phyloP scores from a whole-genome alignment of 1,140 invertebrate genomes.

The Gonatopus flavifemur region DNA sequence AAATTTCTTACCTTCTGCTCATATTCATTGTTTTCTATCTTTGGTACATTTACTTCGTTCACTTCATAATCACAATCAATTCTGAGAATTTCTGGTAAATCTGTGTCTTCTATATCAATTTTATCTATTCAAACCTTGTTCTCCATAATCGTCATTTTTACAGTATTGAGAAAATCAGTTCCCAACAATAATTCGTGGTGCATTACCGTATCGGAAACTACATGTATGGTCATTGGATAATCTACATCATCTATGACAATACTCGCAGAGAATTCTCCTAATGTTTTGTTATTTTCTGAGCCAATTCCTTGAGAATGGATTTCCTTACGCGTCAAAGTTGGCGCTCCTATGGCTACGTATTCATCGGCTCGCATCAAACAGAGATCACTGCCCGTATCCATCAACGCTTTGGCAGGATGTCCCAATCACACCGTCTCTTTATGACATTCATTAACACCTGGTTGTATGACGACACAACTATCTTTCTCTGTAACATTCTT shows the following conservation, averaged over 20 bases:
- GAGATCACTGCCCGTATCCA: background rate
- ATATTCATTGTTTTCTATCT: background rate
- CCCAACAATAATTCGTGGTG: conserved; percentile 35
- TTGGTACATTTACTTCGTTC: background rate
- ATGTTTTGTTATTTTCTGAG: conserved; percentile 2
- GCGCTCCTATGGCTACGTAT: conserved; percentile 9
- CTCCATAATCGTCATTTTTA: conserved; percentile 8
- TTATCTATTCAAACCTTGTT: background rate
- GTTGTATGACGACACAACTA: too few species aligned
- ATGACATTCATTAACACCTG: too few species aligned
- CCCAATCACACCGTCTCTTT: too few species aligned
- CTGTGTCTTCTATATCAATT: background rate
- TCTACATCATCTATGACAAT: background rate
- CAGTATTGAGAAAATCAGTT: conserved; percentile 35
- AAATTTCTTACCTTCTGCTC: background rate
- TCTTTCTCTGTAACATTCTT: background rate
- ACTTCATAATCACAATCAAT: background rate
- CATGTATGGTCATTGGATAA: background rate
- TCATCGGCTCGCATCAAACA: background rate
- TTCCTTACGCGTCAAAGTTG: background rate
- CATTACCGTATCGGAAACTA: conserved; percentile 35
- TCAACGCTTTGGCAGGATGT: too few species aligned
- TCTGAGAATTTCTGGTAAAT: background rate
- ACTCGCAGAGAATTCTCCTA: background rate
- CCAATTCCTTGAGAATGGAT: conserved; percentile 4